Evolutionary conservation across 1,140 invertebrate genomes (phyloP).

Genomic region (Dinothrombium tinctorium): DNA sequence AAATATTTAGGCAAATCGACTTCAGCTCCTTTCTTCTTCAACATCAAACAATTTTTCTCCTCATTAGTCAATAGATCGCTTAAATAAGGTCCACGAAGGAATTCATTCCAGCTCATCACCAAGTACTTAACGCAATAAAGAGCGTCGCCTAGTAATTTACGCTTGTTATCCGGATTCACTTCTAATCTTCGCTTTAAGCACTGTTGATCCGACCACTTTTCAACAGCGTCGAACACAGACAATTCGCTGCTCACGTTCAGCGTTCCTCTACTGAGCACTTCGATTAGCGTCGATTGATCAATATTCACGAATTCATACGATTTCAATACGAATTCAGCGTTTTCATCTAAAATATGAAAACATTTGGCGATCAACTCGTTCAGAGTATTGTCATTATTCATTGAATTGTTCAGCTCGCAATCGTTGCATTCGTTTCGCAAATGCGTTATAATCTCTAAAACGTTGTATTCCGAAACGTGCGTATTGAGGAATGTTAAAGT

Average conservation of each 20-base stretch:
- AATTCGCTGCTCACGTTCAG: constrained; percentile 15
- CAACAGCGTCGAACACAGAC: constrained; percentile 13
- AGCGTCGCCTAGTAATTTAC: constrained; percentile 32
- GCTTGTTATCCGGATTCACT: constrained; percentile 31
- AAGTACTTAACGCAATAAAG: constrained; percentile 38
- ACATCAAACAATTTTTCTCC: no score
- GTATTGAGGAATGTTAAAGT: no score
- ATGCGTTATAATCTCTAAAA: no score
- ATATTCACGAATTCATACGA: constrained; percentile 40
- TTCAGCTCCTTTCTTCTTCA: no score
- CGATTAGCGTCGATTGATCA: constrained; percentile 28
- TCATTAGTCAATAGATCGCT: constrained; percentile 21
- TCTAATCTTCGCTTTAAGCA: constrained; percentile 36
- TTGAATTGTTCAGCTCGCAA: no score
- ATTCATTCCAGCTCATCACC: constrained; percentile 33
- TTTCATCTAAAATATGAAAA: constrained; percentile 31
- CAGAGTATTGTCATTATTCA: no score
- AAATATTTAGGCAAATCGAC: no score
- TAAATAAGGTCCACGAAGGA: constrained; percentile 24
- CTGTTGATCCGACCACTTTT: constrained; percentile 37
- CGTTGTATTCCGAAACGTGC: no score
- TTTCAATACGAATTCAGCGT: constrained; percentile 31
- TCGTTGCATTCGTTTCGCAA: background rate
- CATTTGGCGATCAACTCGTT: constrained; percentile 32
- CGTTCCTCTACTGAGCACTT: constrained; percentile 32